These are phyloP conservation scores for Heterochromis multidens DNA, from an alignment of 2,113 vertebrate species.

Conservation along the genomic window DNA sequence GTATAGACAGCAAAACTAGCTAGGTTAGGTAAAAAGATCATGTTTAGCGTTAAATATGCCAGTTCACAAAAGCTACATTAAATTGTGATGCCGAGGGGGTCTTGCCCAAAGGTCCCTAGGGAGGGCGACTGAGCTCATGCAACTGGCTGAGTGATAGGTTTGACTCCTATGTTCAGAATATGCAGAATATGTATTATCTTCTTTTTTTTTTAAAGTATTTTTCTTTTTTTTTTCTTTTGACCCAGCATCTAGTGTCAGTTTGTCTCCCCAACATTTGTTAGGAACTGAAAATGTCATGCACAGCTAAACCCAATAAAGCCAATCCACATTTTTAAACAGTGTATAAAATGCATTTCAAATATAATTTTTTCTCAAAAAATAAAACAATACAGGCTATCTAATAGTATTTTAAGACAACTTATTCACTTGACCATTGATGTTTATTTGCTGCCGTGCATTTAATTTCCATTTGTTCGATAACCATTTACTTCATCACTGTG, in stretches of 20 bases:
- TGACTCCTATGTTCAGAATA: neutral
- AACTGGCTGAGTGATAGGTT: neutral
- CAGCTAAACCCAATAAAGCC: neutral
- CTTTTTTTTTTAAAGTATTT: neutral
- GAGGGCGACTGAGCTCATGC: neutral
- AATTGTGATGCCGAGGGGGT: neutral
- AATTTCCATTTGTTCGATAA: neutral
- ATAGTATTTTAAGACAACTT: neutral
- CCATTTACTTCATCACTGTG: neutral
- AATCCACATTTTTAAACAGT: neutral
- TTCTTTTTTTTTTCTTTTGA: neutral
- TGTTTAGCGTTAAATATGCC: neutral
- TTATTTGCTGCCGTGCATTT: neutral
- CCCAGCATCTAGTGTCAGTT: neutral
- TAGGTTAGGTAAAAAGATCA: neutral
- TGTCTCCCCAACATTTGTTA: neutral
- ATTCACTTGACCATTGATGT: neutral
- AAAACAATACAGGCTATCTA: neutral
- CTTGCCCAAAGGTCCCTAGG: neutral
- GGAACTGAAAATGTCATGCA: neutral
- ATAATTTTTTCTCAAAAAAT: neutral
- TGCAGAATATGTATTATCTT: neutral
- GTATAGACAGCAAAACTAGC: neutral
- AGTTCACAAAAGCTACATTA: neutral
- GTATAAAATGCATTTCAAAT: neutral